Conservation (phyloP, 1,140 invertebrate genomes). For the Caenorhabditis tropicalis region DNA sequence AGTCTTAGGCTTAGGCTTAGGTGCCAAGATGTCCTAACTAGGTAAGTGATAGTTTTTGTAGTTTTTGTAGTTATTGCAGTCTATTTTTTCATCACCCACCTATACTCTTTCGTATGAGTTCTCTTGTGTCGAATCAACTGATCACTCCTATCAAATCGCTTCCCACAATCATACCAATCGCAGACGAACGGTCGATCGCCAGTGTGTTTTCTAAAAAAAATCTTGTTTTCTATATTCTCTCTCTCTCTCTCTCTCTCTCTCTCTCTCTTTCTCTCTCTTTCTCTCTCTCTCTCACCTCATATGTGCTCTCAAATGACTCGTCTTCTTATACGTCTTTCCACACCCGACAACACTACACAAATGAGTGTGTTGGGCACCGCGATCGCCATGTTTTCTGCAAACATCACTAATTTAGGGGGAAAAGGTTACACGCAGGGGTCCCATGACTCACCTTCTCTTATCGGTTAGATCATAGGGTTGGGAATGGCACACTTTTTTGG, state of each 20-base stretch:
- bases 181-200: neutral
- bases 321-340: slow-evolving; percentile 31
- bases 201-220: slow-evolving; percentile 5
- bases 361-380: slow-evolving; percentile 20
- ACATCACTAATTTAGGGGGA: neutral
- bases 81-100: too few relatives aligned
- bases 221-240: too few relatives aligned
- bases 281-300: neutral
- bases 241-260: too few relatives aligned
- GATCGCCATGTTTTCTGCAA: slow-evolving; percentile 38
- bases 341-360: neutral
- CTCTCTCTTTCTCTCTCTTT: too few relatives aligned
- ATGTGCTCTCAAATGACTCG: slow-evolving; percentile 36
- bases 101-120: slow-evolving; percentile 22
- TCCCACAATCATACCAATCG: slow-evolving; percentile 9
- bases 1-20: too few relatives aligned
- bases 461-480: too few relatives aligned
- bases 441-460: too few relatives aligned
- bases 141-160: slow-evolving; percentile 23
- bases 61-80: too few relatives aligned
- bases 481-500: too few relatives aligned
- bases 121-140: slow-evolving; percentile 31
- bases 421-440: too few relatives aligned
- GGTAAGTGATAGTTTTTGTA: too few relatives aligned
- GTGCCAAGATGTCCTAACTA: too few relatives aligned